Evolutionary conservation across 2,113 vertebrate genomes (phyloP).

Genomic region (Microtus pennsylvanicus): DNA sequence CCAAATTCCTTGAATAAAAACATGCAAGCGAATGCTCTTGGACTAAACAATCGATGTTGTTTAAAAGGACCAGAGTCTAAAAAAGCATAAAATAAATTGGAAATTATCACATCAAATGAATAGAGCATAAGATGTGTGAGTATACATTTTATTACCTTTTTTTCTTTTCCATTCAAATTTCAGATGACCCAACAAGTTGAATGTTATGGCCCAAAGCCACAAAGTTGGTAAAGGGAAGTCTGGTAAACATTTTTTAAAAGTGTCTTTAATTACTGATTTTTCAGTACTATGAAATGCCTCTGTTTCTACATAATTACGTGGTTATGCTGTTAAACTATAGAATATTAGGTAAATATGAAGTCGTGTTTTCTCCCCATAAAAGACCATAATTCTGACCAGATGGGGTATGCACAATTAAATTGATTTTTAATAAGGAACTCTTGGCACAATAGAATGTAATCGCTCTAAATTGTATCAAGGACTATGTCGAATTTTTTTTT

Average conservation of each 20-base stretch:
- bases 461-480: conserved; percentile 79
- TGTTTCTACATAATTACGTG: conserved; percentile 53
- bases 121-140: neutral
- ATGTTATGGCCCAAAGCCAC: neutral
- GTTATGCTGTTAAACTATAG: conserved; percentile 20
- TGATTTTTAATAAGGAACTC: conserved; percentile 82
- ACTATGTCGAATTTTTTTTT: conserved; percentile 67
- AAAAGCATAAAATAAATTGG: conserved; percentile 31
- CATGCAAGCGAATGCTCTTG: neutral
- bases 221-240: conserved; percentile 38
- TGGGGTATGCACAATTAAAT: conserved; percentile 76
- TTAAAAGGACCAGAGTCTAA: conserved; percentile 39
- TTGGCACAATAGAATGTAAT: conserved; percentile 79
- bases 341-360: conserved; percentile 72
- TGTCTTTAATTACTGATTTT: conserved; percentile 59
- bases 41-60: neutral
- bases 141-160: neutral
- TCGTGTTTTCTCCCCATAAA: conserved; percentile 19
- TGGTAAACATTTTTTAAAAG: conserved; percentile 47
- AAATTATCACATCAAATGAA: conserved; percentile 51
- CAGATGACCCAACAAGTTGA: conserved; percentile 24
- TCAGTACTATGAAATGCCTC: conserved; percentile 43
- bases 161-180: conserved; percentile 59
- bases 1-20: neutral
- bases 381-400: conserved; percentile 78